These are phyloP conservation scores for Cynopterus sphinx DNA, from an alignment of 2,797 vertebrate species.

Conservation along the genomic window DNA sequence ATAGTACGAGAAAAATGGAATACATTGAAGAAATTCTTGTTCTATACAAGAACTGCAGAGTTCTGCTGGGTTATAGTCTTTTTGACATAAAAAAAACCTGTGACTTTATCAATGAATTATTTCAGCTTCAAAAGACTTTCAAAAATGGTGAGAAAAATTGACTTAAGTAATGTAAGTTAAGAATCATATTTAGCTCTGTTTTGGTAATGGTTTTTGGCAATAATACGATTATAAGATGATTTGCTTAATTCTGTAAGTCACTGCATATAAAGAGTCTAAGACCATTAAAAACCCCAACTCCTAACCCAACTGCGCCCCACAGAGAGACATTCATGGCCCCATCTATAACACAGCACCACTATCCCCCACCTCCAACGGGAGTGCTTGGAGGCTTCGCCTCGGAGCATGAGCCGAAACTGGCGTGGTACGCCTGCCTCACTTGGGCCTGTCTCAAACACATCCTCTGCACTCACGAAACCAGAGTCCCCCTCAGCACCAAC, in stretches of 20 bases:
- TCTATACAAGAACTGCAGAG: background rate
- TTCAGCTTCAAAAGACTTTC: constrained; percentile 39
- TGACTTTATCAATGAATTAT: background rate
- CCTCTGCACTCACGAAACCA: constrained; percentile 91
- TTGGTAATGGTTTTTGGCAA: background rate
- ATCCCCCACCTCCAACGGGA: background rate
- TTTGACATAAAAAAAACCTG: constrained; percentile 8
- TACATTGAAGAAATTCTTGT: background rate
- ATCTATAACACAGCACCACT: background rate
- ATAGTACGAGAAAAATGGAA: background rate
- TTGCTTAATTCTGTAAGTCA: constrained; percentile 12
- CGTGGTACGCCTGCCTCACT: constrained; percentile 90
- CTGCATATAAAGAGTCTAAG: constrained; percentile 44
- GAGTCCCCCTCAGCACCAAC: constrained; percentile 93
- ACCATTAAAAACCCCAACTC: constrained; percentile 8
- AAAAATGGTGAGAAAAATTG: background rate
- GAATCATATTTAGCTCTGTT: background rate
- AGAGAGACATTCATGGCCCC: background rate
- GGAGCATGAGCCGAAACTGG: constrained; percentile 63
- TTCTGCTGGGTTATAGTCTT: constrained; percentile 34
- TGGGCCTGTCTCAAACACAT: constrained; percentile 95
- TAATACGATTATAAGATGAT: background rate
- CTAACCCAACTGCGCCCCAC: background rate
- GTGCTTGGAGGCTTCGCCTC: background rate
- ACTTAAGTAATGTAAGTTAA: constrained; percentile 2